Percentiles rank a stretch among this genome's conserved stretches.
Evolutionary conservation across 1,140 invertebrate genomes (phyloP).

Genomic region (Holotrichia oblita): DNA sequence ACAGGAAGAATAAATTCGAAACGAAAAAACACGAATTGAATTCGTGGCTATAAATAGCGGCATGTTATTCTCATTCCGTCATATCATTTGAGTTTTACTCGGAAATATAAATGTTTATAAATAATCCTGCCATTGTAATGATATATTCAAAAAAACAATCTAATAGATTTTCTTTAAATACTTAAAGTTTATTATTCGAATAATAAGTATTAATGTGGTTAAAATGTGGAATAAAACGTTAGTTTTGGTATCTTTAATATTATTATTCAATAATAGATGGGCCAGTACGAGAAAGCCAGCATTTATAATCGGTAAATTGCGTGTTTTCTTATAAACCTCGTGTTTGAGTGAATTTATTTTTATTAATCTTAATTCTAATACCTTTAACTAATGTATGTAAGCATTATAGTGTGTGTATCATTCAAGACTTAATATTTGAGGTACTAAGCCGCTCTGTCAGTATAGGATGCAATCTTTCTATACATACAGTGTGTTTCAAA

Average conservation of each 20-base stretch:
- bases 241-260: neutral
- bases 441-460: too few species aligned
- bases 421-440: too few species aligned
- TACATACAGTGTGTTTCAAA: too few species aligned
- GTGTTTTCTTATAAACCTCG: neutral
- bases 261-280: neutral
- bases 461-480: too few species aligned
- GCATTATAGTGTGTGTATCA: too few species aligned
- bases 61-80: constrained; percentile 23
- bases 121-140: neutral
- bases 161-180: too few species aligned
- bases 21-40: constrained; percentile 9
- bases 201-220: neutral
- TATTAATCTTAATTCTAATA: neutral
- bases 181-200: too few species aligned
- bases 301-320: neutral
- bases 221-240: constrained; percentile 7
- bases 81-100: constrained; percentile 17
- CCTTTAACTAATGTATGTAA: too few species aligned
- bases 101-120: constrained; percentile 30
- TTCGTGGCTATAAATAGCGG: constrained; percentile 1
- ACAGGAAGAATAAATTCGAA: neutral
- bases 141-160: neutral
- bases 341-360: neutral
- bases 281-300: neutral